phyloP scores from a whole-genome alignment of 2,888 invertebrate species.

The Balanococcus diminutus region DNA sequence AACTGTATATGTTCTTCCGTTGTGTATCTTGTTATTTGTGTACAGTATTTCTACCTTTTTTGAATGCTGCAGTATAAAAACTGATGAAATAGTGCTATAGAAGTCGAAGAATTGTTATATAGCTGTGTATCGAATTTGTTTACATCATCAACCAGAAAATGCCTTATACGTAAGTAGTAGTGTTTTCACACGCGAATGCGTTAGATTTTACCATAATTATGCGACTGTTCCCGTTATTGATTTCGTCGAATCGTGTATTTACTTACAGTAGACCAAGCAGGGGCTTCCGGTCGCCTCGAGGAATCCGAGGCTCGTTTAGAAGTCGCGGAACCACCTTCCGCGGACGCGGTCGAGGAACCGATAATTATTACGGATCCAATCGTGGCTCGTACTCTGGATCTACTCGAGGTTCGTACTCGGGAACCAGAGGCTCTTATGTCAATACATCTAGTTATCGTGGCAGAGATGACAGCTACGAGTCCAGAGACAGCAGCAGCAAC shows the following conservation, averaged over 20 bases:
- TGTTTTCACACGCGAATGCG: no score
- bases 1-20: no score
- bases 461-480: constrained; percentile 18
- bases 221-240: neutral
- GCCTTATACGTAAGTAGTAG: no score
- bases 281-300: constrained; percentile 35
- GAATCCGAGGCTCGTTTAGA: neutral
- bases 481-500: neutral
- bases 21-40: no score
- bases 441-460: constrained; percentile 29
- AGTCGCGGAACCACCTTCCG: neutral
- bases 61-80: no score
- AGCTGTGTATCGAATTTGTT: no score
- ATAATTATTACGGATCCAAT: constrained; percentile 7
- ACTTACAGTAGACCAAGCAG: neutral
- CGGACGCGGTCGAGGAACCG: constrained; percentile 39
- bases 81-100: no score
- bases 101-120: no score
- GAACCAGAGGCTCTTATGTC: neutral
- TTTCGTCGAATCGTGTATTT: neutral
- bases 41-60: no score
- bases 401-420: constrained; percentile 42
- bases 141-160: no score
- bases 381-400: neutral
- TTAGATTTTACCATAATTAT: no score